Percentiles rank a stretch among this genome's conserved stretches.
Evolutionary conservation across 1,140 invertebrate genomes (phyloP).

Genomic region (Planococcus citri): DNA sequence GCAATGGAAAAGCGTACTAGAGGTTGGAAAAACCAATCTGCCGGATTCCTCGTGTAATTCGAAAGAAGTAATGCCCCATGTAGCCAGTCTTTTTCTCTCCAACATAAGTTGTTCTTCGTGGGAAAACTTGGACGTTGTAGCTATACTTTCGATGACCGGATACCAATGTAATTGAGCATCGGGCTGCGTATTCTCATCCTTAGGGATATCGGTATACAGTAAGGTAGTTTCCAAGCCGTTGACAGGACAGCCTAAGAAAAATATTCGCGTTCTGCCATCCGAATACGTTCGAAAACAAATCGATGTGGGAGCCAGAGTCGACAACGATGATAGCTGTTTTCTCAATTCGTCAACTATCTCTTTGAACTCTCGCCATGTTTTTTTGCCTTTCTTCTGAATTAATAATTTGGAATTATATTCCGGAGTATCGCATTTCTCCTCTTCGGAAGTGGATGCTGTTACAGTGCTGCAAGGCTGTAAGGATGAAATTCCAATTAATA

Average conservation of each 20-base stretch:
- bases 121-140: conserved; percentile 54
- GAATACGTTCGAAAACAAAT: conserved; percentile 63
- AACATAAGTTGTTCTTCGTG: conserved; percentile 79
- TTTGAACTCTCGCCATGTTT: conserved; percentile 66
- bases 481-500: background rate
- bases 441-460: conserved; percentile 5
- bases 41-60: conserved; percentile 68
- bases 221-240: conserved; percentile 80
- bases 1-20: conserved; percentile 69
- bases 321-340: conserved; percentile 58
- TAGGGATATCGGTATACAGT: conserved; percentile 66
- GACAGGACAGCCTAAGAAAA: conserved; percentile 72
- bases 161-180: conserved; percentile 48
- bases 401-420: conserved; percentile 21
- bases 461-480: conserved; percentile 16
- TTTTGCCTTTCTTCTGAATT: conserved; percentile 24
- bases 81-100: conserved; percentile 77
- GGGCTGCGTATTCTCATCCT: conserved; percentile 36
- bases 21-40: conserved; percentile 79
- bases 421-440: conserved; percentile 18
- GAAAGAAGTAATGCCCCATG: conserved; percentile 89
- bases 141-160: conserved; percentile 55
- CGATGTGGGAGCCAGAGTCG: conserved; percentile 56
- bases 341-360: conserved; percentile 68
- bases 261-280: conserved; percentile 67